Evolutionary conservation across 2,113 vertebrate genomes (phyloP).

Genomic region (Eclectus roratus): DNA sequence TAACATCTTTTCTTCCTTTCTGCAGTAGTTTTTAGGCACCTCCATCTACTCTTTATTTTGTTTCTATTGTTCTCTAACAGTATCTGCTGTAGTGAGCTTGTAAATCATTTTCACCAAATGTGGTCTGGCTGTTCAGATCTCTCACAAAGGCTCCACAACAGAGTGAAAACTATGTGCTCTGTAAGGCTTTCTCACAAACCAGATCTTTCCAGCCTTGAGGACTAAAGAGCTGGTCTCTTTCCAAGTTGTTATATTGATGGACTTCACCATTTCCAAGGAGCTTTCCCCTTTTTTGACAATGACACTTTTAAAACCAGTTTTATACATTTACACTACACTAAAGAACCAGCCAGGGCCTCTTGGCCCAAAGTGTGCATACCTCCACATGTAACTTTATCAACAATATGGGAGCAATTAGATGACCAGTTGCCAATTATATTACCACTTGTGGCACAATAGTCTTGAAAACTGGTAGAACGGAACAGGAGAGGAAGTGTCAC

Average conservation of each 20-base stretch:
- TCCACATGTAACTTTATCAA: not conserved
- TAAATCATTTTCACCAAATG: not conserved
- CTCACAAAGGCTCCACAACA: not conserved
- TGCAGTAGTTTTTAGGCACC: not conserved
- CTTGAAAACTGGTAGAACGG: not conserved
- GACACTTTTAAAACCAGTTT: not conserved
- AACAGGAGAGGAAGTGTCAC: not conserved
- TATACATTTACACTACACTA: not conserved
- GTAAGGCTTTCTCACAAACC: not conserved
- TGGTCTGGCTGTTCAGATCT: not conserved
- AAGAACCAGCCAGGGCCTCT: not conserved
- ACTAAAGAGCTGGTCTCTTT: not conserved
- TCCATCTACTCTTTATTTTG: not conserved
- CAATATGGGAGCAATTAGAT: not conserved
- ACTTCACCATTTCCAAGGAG: not conserved
- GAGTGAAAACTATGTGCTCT: not conserved
- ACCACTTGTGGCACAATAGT: not conserved
- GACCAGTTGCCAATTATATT: not conserved
- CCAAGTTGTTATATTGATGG: not conserved
- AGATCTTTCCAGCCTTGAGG: not conserved
- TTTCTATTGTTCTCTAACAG: not conserved
- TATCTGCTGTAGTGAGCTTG: not conserved
- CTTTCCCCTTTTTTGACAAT: not conserved
- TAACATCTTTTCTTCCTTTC: not conserved
- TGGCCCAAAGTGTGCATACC: not conserved